Base-by-base conservation (phyloP, 2,113 vertebrate genomes). In the Gnathonemus echidnorhynchus region DNA sequence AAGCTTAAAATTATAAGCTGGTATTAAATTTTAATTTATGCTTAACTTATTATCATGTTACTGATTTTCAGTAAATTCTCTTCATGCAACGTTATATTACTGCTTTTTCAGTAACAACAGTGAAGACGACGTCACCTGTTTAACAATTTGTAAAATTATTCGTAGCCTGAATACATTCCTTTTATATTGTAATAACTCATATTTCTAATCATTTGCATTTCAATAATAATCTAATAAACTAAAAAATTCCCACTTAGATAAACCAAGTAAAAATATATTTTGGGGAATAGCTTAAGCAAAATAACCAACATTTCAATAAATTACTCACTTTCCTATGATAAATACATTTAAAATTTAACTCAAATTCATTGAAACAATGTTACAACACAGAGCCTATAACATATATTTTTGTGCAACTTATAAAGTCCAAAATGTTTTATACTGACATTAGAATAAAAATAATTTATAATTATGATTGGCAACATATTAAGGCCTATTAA, bases 401-500 rank as follows among this genome's bases (percentile, higher is more conserved):
- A 35, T 77, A 42, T 17, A 80, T 80, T 42, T 42, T 42, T 80
- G 74, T 80, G 74, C 35, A 80, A 80, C 35, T 42, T 80, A 31
- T 42, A 19, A 80, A 80, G 35, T 80, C 35, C 13, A 80, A 80
- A 42, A 42, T 80, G 74, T 80, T 74, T 35, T 80, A 80, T 80
- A 80, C 1, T 80, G 35, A 80, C 70, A 13, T 74, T 17, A 80
- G 35, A 35, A 80, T 80, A 80, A 66, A 66, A 42, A 42, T 42
- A 42, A 50, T 86, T 31, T 50, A 48, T 50, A 50, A 50, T 49
- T 49, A 50, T 50, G n/a, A 48, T 31, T 86, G 24, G 10, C 45
- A 86, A 48, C 45, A 86, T 86, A 50, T 86, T 86, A 86, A 86
- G 48, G 93, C 91, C 90, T 62, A 70, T 91, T 92, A 93, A 91